A percentile compares a stretch with the other conserved stretches of the same genome.
Conservation (phyloP, 2,888 invertebrate species). For the Bedellia somnulentella region DNA sequence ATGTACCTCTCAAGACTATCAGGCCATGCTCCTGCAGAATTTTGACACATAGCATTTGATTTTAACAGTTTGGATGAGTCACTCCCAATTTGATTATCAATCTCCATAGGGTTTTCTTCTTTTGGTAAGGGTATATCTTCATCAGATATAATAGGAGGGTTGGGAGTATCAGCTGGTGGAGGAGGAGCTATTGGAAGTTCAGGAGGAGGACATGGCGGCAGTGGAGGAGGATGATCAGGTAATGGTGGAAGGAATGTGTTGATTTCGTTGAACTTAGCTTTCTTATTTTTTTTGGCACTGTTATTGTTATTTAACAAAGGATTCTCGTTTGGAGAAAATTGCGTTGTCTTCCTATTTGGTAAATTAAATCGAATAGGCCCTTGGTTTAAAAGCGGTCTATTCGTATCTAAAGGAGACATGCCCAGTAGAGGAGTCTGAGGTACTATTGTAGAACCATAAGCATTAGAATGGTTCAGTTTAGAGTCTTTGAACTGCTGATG, state of each 20-base stretch:
- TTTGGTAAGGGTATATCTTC: constrained; percentile 40
- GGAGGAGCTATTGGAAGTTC: constrained; percentile 36
- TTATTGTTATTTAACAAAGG: constrained; percentile 41
- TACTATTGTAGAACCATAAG: constrained; percentile 30
- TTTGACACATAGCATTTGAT: constrained; percentile 29
- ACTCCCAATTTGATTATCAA: constrained; percentile 23
- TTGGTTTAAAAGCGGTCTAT: constrained; percentile 46
- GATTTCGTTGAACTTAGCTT: constrained; percentile 67
- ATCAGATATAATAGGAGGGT: constrained; percentile 46
- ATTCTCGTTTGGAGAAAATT: constrained; percentile 38
- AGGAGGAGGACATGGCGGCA: constrained; percentile 55
- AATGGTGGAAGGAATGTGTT: constrained; percentile 57
- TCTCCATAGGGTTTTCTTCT: constrained; percentile 17
- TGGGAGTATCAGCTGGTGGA: constrained; percentile 30
- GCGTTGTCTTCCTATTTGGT: constrained; percentile 37
- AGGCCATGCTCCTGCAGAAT: constrained; percentile 70
- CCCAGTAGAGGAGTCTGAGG: constrained; percentile 39
- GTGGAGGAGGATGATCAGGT: constrained; percentile 56
- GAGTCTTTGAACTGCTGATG: constrained; percentile 20
- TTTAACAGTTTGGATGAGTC: constrained; percentile 30
- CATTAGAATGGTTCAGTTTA: constrained; percentile 24
- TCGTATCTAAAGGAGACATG: constrained; percentile 40
- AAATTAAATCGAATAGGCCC: constrained; percentile 50
- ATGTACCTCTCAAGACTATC: constrained; percentile 84
- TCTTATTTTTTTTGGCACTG: constrained; percentile 77